Evolutionary conservation across 1,140 invertebrate species (phyloP), one percentile per base, ranked within the genome.

Genomic region (Bombus ignitus): DNA sequence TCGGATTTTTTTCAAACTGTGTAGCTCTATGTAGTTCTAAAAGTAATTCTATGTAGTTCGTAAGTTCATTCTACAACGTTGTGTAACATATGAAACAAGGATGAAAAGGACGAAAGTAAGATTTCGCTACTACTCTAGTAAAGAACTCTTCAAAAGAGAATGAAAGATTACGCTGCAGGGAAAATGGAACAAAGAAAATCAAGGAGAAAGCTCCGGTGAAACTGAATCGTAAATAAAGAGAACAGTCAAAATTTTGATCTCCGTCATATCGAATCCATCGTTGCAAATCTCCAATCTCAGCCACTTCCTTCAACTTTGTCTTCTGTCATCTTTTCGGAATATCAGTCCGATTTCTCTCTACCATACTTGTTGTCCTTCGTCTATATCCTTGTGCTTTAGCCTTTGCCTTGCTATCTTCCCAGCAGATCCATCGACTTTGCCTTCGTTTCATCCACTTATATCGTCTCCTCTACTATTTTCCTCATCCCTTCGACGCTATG

Each of bases 161-260:
- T 10, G n/a, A 73, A 73, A 47, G 10, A 66, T 32, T 71, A 47
- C 39, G 28, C 42, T 6, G 5, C 1, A 39, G 6, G 25, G 28
- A 28, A 28, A 62, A 62, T 18, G 22, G 39, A 5, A 15, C 4
- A 25, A n/a, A 35, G 42, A 47, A 37, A 15, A 53, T 74, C n/a
- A 57, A 28, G 32, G 9, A 57, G 13, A 57, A 9, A 37, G 35
- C 57, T 8, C 12, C 32, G 47, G 22, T n/a, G 32, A 75, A 37
- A 75, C 35, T 37, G 32, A 37, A 37, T 32, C 32, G n/a, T 57
- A 62, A 62, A 28, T 78, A 62, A 65, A 62, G 39, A 32, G 75
- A 78, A 39, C 75, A n/a, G 53, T 42, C 37, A n/a, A 77, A 77
- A 77, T 77, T 57, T 39, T 39, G 75, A 62, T 78, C 75, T 35